These are phyloP conservation scores for Cisticola juncidis DNA, from an alignment of 2,113 vertebrate species.

Conservation along the genomic window DNA sequence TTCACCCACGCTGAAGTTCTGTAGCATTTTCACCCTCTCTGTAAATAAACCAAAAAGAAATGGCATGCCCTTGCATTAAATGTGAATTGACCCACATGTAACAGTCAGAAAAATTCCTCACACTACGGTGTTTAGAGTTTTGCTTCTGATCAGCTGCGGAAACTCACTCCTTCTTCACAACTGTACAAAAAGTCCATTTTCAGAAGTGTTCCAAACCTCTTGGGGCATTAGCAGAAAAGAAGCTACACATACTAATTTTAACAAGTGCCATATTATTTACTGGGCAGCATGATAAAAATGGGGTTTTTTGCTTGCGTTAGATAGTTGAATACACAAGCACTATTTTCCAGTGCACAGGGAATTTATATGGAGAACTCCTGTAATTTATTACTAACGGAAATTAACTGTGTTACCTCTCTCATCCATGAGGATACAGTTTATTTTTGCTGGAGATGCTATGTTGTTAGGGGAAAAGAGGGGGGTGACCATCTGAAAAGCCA, in stretches of 20 bases:
- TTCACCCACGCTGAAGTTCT: constrained; percentile 1
- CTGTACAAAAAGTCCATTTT: background rate
- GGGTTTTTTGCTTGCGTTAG: background rate
- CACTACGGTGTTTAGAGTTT: background rate
- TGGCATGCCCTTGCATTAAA: constrained; percentile 39
- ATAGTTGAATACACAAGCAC: constrained; percentile 28
- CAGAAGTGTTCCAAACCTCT: background rate
- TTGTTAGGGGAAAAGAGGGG: background rate
- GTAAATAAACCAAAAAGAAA: constrained; percentile 47
- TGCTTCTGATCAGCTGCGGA: background rate
- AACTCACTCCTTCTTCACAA: constrained; percentile 7
- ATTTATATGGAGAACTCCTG: constrained; percentile 44
- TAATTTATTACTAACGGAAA: background rate
- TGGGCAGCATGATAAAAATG: constrained; percentile 46
- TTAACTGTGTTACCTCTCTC: background rate
- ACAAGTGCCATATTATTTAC: constrained; percentile 43
- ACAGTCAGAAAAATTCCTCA: background rate
- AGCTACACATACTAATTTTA: constrained; percentile 2
- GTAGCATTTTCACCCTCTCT: constrained; percentile 4
- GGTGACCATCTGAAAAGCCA: background rate
- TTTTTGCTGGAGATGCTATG: constrained; percentile 4
- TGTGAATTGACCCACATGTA: background rate
- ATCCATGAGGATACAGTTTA: background rate
- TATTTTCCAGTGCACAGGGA: constrained; percentile 27
- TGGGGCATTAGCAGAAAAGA: constrained; percentile 47